Percentiles rank a stretch among this genome's conserved stretches.
phyloP scores from a whole-genome alignment of 92 coral and sea anemone genomes.

The Siderastrea siderea region DNA sequence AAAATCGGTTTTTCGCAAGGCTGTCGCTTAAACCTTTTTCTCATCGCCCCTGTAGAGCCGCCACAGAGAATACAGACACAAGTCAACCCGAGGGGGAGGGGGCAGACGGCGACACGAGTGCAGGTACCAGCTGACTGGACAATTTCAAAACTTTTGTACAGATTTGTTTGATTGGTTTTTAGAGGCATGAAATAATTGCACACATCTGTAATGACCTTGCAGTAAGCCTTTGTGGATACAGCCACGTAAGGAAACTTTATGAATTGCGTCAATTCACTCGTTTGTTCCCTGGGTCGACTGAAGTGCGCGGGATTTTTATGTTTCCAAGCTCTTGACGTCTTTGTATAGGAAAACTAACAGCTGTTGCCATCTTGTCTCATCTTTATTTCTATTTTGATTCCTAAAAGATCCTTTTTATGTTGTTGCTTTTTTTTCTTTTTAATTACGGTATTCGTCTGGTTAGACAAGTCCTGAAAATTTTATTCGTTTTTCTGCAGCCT shows the following conservation, averaged over 20 bases:
- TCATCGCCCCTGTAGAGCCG: constrained; percentile 2
- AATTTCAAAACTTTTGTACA: neutral
- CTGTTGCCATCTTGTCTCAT: too few species aligned
- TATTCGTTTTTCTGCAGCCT: too few species aligned
- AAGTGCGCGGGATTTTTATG: neutral
- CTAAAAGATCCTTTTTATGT: too few species aligned
- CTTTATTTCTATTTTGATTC: too few species aligned
- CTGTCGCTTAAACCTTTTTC: neutral
- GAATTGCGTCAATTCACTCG: neutral
- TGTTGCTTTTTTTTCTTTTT: too few species aligned
- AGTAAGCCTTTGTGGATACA: neutral
- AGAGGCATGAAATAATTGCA: neutral
- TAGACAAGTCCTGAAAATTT: too few species aligned
- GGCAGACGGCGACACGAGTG: neutral
- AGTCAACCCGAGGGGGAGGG: constrained; percentile 33
- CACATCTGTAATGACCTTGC: neutral
- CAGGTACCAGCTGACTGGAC: constrained; percentile 51
- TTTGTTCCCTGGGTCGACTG: neutral
- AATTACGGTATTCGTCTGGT: too few species aligned
- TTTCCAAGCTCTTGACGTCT: too few species aligned
- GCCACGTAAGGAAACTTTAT: neutral
- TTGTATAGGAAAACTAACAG: too few species aligned
- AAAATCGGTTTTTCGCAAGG: too few species aligned
- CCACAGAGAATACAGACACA: constrained; percentile 20
- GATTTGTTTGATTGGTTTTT: neutral